Evolutionary conservation across 1,140 invertebrate species (phyloP).

Genomic region (Mycetomoellerius zeteki): DNA sequence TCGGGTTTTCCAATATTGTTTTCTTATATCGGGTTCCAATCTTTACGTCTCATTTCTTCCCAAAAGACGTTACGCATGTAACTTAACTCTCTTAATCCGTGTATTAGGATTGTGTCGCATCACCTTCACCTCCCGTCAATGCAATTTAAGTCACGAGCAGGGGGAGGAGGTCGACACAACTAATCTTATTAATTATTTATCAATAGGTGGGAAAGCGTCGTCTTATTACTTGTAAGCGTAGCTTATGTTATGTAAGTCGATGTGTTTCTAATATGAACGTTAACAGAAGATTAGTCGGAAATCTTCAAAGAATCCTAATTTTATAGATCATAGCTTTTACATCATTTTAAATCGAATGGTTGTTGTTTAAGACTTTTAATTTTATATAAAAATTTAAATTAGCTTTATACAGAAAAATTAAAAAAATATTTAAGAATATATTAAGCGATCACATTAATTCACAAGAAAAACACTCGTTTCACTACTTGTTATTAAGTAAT

Average conservation of each 20-base stretch:
- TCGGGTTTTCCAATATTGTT: no score
- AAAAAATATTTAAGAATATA: not conserved
- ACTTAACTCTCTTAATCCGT: conserved; percentile 1
- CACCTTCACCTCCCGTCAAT: conserved; percentile 39
- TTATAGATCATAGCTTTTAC: not conserved
- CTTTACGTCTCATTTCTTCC: not conserved
- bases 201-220: not conserved
- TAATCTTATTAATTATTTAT: conserved; percentile 61
- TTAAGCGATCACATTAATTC: not conserved
- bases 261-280: not conserved
- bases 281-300: not conserved
- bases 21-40: not conserved
- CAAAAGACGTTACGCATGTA: not conserved
- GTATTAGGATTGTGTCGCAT: conserved; percentile 5
- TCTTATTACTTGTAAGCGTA: not conserved
- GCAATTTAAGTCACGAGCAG: conserved; percentile 50
- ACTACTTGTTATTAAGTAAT: not conserved
- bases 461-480: not conserved
- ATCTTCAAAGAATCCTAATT: not conserved
- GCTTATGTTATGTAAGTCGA: not conserved
- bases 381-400: not conserved
- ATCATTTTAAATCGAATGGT: conserved; percentile 1
- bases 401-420: not conserved
- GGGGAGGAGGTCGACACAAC: no score
- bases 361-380: not conserved